Percentiles rank a stretch among this genome's conserved stretches.
Evolutionary conservation across 1,140 invertebrate genomes (phyloP).

Genomic region (Drosophila kanapiae): DNA sequence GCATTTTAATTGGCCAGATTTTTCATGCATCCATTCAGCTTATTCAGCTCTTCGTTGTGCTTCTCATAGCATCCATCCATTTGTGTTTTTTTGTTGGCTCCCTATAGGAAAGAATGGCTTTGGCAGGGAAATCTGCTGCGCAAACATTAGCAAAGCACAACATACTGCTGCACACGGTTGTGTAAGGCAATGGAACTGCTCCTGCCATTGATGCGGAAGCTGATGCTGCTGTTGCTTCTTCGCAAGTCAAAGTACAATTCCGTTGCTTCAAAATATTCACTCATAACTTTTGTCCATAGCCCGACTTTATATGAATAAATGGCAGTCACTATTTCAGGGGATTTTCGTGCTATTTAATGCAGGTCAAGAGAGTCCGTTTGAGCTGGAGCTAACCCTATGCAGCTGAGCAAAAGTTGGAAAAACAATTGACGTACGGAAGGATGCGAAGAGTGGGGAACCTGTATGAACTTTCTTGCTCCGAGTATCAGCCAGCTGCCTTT

Average conservation of each 20-base stretch:
- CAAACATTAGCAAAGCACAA: background rate
- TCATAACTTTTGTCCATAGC: constrained; percentile 60
- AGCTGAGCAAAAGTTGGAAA: constrained; percentile 15
- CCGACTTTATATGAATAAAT: constrained; percentile 68
- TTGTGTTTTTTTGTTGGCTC: background rate
- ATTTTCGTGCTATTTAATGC: constrained; percentile 72
- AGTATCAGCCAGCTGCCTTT: background rate
- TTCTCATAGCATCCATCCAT: background rate
- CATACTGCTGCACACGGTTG: background rate
- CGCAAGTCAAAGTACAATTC: constrained; percentile 46
- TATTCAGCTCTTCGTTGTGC: background rate
- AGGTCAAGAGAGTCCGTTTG: constrained; percentile 57
- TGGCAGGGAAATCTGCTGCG: constrained; percentile 1
- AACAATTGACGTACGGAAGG: background rate
- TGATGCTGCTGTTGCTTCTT: constrained; percentile 8
- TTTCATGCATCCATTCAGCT: background rate
- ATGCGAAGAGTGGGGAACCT: constrained; percentile 22
- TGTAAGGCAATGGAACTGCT: background rate
- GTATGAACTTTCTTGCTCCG: constrained; percentile 35
- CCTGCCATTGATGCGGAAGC: background rate
- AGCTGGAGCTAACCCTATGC: constrained; percentile 12
- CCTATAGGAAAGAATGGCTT: background rate
- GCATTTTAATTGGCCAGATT: background rate
- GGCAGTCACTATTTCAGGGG: constrained; percentile 64
- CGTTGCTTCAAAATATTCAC: constrained; percentile 65